Evolutionary conservation across 2,888 invertebrate species (phyloP).

Genomic region (Petrophora chlorosata): DNA sequence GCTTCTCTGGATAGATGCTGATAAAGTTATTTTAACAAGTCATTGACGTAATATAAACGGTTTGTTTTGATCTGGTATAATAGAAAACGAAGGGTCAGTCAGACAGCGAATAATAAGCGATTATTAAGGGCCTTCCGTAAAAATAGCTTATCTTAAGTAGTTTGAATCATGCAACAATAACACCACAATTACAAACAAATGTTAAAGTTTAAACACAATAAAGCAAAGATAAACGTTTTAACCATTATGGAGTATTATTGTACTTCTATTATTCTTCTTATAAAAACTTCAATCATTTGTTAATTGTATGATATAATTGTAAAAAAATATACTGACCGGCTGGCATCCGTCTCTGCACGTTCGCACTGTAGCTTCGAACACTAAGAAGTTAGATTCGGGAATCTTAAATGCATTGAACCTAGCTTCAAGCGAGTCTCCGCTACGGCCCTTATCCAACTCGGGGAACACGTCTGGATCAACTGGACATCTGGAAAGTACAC

Average conservation of each 20-base stretch:
- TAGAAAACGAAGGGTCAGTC: constrained; percentile 19
- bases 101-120: constrained; percentile 5
- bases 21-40: constrained; percentile 47
- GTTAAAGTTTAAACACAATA: too few relatives aligned
- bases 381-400: constrained; percentile 96
- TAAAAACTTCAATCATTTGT: too few relatives aligned
- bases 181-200: too few relatives aligned
- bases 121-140: constrained; percentile 5
- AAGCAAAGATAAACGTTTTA: too few relatives aligned
- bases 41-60: constrained; percentile 56
- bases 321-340: constrained; percentile 83
- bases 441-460: constrained; percentile 92
- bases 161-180: not conserved
- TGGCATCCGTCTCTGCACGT: constrained; percentile 95
- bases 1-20: constrained; percentile 40
- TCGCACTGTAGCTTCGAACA: constrained; percentile 95
- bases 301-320: too few relatives aligned
- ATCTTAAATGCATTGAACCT: constrained; percentile 97
- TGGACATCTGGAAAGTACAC: constrained; percentile 87
- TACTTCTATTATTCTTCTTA: too few relatives aligned
- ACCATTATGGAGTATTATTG: too few relatives aligned
- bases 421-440: constrained; percentile 94
- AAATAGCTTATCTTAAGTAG: constrained; percentile 3
- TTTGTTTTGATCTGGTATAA: constrained; percentile 34
- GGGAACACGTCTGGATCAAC: constrained; percentile 96